These are phyloP conservation scores for Pemphredon lugubris DNA, from an alignment of 2,888 invertebrate genomes.

Conservation along the genomic window DNA sequence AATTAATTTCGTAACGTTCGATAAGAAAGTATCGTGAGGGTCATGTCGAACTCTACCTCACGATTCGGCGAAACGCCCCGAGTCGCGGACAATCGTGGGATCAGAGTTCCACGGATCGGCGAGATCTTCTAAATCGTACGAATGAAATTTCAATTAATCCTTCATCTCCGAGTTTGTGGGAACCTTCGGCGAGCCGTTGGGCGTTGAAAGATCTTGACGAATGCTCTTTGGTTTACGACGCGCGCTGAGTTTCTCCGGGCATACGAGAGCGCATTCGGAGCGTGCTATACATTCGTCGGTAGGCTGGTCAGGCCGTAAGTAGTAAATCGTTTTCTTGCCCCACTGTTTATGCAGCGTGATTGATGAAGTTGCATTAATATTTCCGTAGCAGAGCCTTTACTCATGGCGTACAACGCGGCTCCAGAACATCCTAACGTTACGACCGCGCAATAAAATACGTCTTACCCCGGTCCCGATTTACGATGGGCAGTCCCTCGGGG, in stretches of 20 bases:
- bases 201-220: constrained; percentile 56
- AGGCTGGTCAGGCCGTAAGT: constrained; percentile 49
- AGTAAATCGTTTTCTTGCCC: constrained; percentile 60
- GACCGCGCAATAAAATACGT: constrained; percentile 63
- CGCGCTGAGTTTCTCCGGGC: constrained; percentile 36
- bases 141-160: not conserved
- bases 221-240: constrained; percentile 32
- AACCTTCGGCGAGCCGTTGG: not conserved
- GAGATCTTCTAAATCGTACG: not conserved
- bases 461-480: constrained; percentile 61
- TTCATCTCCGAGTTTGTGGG: not conserved
- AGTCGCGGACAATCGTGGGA: too few species aligned
- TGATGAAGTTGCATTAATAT: constrained; percentile 70
- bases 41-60: too few species aligned
- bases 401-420: constrained; percentile 25
- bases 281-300: constrained; percentile 50
- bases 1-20: too few species aligned
- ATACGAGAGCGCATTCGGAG: constrained; percentile 19
- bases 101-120: too few species aligned
- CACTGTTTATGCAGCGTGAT: constrained; percentile 65
- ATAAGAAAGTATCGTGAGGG: too few species aligned
- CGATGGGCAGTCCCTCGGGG: constrained; percentile 38
- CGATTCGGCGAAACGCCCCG: too few species aligned
- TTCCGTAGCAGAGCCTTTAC: constrained; percentile 52
- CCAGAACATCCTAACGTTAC: constrained; percentile 54